Percentiles rank a stretch among this genome's conserved stretches.
Evolutionary conservation across 2,113 vertebrate species (phyloP).

Genomic region (Nannobrachium achirus): DNA sequence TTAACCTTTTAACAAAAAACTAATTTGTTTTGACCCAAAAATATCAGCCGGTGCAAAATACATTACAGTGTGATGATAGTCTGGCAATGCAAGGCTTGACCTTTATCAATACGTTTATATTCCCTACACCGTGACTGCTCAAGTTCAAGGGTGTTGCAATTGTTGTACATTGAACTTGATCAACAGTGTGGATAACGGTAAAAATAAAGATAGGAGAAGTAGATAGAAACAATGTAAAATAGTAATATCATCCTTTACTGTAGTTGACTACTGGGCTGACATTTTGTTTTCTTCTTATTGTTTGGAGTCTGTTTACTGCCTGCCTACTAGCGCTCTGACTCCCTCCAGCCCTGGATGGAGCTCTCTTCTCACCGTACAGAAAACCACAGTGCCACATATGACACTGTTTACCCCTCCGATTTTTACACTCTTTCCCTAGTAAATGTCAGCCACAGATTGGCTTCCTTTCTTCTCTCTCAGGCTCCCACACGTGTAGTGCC

Average conservation of each 20-base stretch:
- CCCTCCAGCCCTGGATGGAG: constrained; percentile 9
- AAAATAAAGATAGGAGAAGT: too few relatives aligned
- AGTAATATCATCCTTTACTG: neutral
- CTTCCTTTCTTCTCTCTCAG: constrained; percentile 36
- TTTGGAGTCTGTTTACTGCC: constrained; percentile 24
- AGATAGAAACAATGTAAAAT: too few relatives aligned
- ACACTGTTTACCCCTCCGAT: constrained; percentile 12
- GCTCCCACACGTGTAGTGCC: constrained; percentile 51
- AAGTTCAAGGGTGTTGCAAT: too few relatives aligned
- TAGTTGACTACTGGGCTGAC: neutral
- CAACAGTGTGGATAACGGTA: too few relatives aligned
- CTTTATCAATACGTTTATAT: too few relatives aligned
- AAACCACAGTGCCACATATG: constrained; percentile 22
- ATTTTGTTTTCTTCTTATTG: constrained; percentile 13
- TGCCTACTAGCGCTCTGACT: constrained; percentile 12
- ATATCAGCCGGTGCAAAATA: too few relatives aligned
- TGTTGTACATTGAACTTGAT: too few relatives aligned
- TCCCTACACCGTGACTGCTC: too few relatives aligned
- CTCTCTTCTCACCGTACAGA: constrained; percentile 24
- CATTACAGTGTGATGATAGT: too few relatives aligned
- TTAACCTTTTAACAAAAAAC: too few relatives aligned
- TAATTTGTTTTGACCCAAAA: too few relatives aligned
- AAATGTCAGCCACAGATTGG: constrained; percentile 42
- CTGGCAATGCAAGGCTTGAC: too few relatives aligned
- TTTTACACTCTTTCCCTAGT: constrained; percentile 15